Evolutionary conservation across 2,113 vertebrate genomes (phyloP).

Genomic region (Sminthopsis crassicaudata): DNA sequence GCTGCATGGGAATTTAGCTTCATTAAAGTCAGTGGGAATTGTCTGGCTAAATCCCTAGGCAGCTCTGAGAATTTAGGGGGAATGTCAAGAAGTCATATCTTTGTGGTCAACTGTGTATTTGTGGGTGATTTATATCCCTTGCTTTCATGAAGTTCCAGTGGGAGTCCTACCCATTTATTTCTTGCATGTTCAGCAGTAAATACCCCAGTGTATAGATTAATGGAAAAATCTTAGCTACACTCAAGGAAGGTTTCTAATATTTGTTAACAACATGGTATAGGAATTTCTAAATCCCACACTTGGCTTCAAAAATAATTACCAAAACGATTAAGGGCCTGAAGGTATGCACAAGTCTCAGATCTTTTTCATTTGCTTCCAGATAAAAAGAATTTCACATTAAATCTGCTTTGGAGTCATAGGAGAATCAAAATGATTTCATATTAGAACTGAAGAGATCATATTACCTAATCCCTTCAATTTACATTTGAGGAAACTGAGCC

Average conservation of each 20-base stretch:
- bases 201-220: background rate
- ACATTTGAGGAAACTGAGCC: background rate
- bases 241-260: background rate
- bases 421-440: background rate
- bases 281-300: background rate
- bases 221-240: background rate
- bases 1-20: background rate
- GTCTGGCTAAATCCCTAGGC: conserved; percentile 36
- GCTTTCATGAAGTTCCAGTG: conserved; percentile 32
- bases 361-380: background rate
- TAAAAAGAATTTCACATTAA: conserved; percentile 8
- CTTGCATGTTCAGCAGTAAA: conserved; percentile 24
- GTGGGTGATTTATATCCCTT: conserved; percentile 15
- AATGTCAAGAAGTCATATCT: conserved; percentile 3
- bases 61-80: conserved; percentile 42
- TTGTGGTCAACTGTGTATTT: conserved; percentile 26
- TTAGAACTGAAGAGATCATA: background rate
- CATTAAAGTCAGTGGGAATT: conserved; percentile 15
- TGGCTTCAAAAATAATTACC: conserved; percentile 42
- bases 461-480: background rate
- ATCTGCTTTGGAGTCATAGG: background rate
- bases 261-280: background rate
- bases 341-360: background rate
- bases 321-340: background rate
- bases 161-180: background rate